phyloP scores from a whole-genome alignment of 2,888 invertebrate genomes.

The Thecocarcelia acutangulata region DNA sequence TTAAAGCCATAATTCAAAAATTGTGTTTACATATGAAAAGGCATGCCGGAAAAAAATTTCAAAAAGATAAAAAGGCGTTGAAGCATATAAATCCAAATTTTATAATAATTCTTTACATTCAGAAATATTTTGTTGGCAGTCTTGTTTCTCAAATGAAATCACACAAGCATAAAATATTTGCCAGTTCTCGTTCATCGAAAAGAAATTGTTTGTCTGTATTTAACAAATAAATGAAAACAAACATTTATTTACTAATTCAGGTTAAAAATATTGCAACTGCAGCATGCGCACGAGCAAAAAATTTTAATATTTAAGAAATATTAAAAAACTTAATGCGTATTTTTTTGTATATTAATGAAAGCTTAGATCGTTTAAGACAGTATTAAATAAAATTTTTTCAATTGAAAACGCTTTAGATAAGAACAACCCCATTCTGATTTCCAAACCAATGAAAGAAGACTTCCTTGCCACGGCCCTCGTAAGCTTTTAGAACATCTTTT shows the following conservation, averaged over 20 bases:
- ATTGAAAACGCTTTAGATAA: too few species aligned
- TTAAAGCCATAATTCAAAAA: constrained; percentile 10
- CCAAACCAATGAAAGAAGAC: too few species aligned
- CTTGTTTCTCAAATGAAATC: constrained; percentile 37
- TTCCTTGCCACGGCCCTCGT: too few species aligned
- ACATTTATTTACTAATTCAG: not conserved
- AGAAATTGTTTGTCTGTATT: constrained; percentile 19
- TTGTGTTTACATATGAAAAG: constrained; percentile 13
- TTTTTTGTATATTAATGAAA: too few species aligned
- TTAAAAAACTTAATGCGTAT: too few species aligned
- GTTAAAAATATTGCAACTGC: not conserved
- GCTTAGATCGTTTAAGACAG: too few species aligned
- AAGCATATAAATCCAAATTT: constrained; percentile 54
- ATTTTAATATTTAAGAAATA: too few species aligned
- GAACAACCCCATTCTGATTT: too few species aligned
- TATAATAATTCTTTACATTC: constrained; percentile 7
- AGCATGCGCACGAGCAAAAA: too few species aligned
- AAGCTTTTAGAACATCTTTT: too few species aligned
- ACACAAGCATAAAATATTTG: constrained; percentile 57
- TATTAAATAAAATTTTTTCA: too few species aligned
- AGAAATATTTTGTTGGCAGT: constrained; percentile 12
- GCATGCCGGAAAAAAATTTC: constrained; percentile 17
- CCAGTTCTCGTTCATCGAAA: constrained; percentile 7
- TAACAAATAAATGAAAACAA: constrained; percentile 7
- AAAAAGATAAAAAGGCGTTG: constrained; percentile 56